phyloP scores from a whole-genome alignment of 2,113 vertebrate genomes.

The Panurus biarmicus region DNA sequence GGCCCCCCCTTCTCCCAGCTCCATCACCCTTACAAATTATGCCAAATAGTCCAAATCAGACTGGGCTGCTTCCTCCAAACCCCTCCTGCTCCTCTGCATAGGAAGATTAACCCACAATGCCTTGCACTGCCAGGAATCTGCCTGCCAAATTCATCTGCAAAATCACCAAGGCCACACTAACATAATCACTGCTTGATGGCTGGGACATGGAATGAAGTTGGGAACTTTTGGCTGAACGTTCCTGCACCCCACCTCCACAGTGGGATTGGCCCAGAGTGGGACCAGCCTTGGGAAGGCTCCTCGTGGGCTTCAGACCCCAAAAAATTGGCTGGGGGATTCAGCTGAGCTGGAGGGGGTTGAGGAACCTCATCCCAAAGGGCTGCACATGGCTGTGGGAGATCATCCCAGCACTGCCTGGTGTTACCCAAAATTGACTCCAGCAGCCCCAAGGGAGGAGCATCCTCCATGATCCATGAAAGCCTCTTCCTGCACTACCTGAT shows the following conservation, averaged over 20 bases:
- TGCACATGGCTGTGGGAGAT: neutral
- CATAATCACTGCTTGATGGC: neutral
- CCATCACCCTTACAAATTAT: neutral
- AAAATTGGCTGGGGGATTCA: fast-evolving
- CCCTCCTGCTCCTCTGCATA: neutral
- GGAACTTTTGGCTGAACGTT: neutral
- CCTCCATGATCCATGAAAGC: neutral
- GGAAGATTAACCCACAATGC: neutral
- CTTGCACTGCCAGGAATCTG: neutral
- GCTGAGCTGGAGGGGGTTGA: neutral
- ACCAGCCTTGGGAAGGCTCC: neutral
- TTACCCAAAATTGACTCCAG: neutral
- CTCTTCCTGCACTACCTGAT: neutral
- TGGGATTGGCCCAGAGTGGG: fast-evolving
- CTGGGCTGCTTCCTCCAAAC: neutral
- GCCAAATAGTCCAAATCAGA: neutral
- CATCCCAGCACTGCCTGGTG: neutral
- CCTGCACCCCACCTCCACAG: neutral
- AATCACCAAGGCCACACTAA: neutral
- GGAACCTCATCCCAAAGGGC: neutral
- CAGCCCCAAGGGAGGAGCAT: neutral
- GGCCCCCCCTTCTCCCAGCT: neutral
- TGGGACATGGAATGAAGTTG: fast-evolving
- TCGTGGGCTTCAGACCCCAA: neutral
- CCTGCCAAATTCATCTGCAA: neutral